Evolutionary conservation across 1,140 invertebrate genomes (phyloP), one percentile per base, ranked within the genome.

Genomic region (Drosophila pseudoananassae): DNA sequence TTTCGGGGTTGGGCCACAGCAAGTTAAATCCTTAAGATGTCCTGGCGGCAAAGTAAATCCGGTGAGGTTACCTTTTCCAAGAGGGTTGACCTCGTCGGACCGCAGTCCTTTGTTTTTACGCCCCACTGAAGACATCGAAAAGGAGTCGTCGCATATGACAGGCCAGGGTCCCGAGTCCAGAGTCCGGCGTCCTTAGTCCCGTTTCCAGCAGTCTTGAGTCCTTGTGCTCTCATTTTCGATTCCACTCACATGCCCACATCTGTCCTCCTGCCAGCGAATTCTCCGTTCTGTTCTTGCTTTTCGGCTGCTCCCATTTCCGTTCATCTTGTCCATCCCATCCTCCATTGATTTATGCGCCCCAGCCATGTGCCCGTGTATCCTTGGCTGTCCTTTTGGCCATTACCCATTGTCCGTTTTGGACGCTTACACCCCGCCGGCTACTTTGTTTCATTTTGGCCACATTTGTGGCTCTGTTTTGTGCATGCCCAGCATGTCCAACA

Each of bases 21-120:
- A 78, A 87, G 83, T 78, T 88, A 87, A 87, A 81, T 88, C 82
- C 82, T 87, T 87, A 87, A 87, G 82, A 88, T 87, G 83, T 87
- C 78, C 78, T 66, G 75, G 65, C 76, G 55, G 79, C 69, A 76
- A 83, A 84, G 81, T 79, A 84, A 87, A 88, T 88, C 78, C 78
- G 59, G 54, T 59, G 61, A 78, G 65, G 75, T 87, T 88, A 87
- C 82, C 82, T 87, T 87, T 87, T 47, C 51, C 55, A 51, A 50
- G 45, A 56, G 72, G 74, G 73, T 72, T 82, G 82, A 51, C 60
- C 64, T 31, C 64, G 9, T 31, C 64, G 9, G 65, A 51, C 65
- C 65, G 50, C 46, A 68, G 53, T 75, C 54, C 59, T 59, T 85
- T 85, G 82, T 85, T 85, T 81, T 85, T 85, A 87, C 77, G 81